Evolutionary conservation across 2,888 invertebrate species (phyloP).

Genomic region (Coecobrya sp.): DNA sequence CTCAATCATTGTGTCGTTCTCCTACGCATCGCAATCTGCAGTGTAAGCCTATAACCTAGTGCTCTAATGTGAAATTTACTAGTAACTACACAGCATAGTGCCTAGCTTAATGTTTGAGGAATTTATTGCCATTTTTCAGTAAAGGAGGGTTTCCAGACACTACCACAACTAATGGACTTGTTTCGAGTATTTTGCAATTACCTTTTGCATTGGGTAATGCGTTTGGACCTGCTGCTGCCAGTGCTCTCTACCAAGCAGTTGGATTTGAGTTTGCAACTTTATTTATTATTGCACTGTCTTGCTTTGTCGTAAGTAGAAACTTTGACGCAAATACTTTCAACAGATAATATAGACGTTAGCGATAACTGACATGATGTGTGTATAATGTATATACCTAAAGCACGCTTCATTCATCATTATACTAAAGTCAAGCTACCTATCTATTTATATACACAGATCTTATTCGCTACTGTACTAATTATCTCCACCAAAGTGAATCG

Average conservation of each 20-base stretch:
- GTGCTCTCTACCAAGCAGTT: slow-evolving; percentile 80
- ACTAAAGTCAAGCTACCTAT: background rate
- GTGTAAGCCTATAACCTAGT: slow-evolving; percentile 55
- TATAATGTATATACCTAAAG: too few relatives aligned
- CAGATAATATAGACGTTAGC: too few relatives aligned
- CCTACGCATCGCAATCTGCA: slow-evolving; percentile 75
- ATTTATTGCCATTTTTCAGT: slow-evolving; percentile 40
- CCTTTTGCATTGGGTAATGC: slow-evolving; percentile 83
- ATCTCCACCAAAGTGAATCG: background rate
- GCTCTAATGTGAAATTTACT: background rate
- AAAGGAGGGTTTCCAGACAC: slow-evolving; percentile 79
- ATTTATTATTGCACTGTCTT: slow-evolving; percentile 72
- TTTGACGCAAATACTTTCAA: too few relatives aligned
- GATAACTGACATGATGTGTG: too few relatives aligned
- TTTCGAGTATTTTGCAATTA: slow-evolving; percentile 78
- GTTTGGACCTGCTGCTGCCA: slow-evolving; percentile 80
- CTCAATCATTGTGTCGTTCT: slow-evolving; percentile 80
- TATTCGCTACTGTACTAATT: background rate
- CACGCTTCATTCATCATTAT: too few relatives aligned
- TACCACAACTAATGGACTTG: slow-evolving; percentile 76
- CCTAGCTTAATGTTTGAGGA: background rate
- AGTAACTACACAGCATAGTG: background rate
- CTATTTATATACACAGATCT: background rate
- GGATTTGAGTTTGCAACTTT: slow-evolving; percentile 83
- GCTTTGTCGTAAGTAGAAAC: slow-evolving; percentile 77